These are phyloP conservation scores for Sphinx pinastri DNA, from an alignment of 2,888 invertebrate genomes.

Conservation along the genomic window DNA sequence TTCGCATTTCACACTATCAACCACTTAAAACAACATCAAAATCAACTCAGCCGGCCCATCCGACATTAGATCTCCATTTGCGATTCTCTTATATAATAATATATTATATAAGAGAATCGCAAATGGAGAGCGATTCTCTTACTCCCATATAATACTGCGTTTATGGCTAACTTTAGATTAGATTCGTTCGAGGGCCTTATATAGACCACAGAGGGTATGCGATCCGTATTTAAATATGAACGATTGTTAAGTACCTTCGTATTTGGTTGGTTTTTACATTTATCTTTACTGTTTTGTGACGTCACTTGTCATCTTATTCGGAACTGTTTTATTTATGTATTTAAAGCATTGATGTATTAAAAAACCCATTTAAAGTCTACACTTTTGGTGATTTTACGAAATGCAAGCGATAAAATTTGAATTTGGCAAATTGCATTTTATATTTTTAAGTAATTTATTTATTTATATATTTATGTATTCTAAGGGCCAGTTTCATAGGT, in stretches of 20 bases:
- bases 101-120: too few relatives aligned
- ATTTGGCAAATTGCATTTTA: too few relatives aligned
- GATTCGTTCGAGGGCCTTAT: constrained; percentile 53
- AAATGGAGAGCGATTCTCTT: constrained; percentile 54
- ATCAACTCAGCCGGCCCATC: constrained; percentile 58
- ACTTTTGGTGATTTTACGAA: too few relatives aligned
- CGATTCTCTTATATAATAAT: too few relatives aligned
- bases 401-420: too few relatives aligned
- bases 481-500: too few relatives aligned
- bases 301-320: too few relatives aligned
- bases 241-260: constrained; percentile 23
- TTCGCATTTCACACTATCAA: constrained; percentile 53
- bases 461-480: too few relatives aligned
- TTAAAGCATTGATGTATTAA: too few relatives aligned
- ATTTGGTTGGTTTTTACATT: constrained; percentile 14
- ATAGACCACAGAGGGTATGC: constrained; percentile 45
- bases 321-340: too few relatives aligned
- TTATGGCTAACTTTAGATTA: constrained; percentile 63
- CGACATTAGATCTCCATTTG: constrained; percentile 53
- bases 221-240: constrained; percentile 37
- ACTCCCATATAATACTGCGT: constrained; percentile 47
- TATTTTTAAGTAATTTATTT: too few relatives aligned
- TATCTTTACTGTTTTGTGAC: not conserved
- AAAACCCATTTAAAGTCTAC: too few relatives aligned
- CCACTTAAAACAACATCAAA: constrained; percentile 67